phyloP scores from a whole-genome alignment of 2,888 invertebrate species.

The Argynnis bischoffii region DNA sequence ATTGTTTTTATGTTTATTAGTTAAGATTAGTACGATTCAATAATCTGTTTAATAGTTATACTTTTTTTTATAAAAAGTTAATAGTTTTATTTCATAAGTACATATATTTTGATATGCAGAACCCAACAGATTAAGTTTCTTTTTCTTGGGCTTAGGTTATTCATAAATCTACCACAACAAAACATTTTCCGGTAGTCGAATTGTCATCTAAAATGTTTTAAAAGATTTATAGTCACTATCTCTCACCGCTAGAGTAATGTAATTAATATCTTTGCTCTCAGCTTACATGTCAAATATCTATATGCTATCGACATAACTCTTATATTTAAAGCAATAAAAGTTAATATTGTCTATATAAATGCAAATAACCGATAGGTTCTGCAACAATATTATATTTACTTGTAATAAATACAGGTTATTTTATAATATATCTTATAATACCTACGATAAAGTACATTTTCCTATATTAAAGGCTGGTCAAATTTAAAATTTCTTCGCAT shows the following conservation, averaged over 20 bases:
- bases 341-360: slow-evolving; percentile 10
- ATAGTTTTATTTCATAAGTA: too few relatives aligned
- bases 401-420: neutral
- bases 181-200: slow-evolving; percentile 52
- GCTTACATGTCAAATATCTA: slow-evolving; percentile 22
- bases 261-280: slow-evolving; percentile 47
- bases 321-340: slow-evolving; percentile 10
- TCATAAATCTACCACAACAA: slow-evolving; percentile 33
- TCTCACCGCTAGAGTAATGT: slow-evolving; percentile 49
- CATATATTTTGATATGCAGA: neutral
- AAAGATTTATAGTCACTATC: slow-evolving; percentile 57
- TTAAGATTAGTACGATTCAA: too few relatives aligned
- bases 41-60: too few relatives aligned
- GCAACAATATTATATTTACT: slow-evolving; percentile 2
- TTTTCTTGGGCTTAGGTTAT: slow-evolving; percentile 12
- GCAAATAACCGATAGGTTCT: slow-evolving; percentile 19
- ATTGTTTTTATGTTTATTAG: too few relatives aligned
- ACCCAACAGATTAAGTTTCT: neutral
- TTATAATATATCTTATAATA: neutral
- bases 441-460: slow-evolving; percentile 17
- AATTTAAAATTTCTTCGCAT: slow-evolving; percentile 22
- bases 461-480: neutral
- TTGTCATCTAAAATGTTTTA: slow-evolving; percentile 55
- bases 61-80: too few relatives aligned
- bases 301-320: slow-evolving; percentile 1